These are phyloP conservation scores for Bombus huntii DNA, from an alignment of 1,140 invertebrate species.

Conservation along the genomic window DNA sequence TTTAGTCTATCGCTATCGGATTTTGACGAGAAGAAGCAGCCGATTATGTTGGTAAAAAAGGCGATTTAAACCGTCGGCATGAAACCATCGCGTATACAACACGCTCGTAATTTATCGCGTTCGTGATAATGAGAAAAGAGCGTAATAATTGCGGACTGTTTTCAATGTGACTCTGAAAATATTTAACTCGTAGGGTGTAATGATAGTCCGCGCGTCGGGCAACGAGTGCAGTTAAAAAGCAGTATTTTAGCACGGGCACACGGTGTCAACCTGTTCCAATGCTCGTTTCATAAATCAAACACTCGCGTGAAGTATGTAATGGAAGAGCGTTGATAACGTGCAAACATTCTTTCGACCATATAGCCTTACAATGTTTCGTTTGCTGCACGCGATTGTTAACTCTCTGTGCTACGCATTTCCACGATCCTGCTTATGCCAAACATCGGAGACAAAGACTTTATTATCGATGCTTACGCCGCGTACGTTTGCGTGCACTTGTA, in stretches of 20 bases:
- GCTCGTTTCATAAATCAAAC: constrained; percentile 59
- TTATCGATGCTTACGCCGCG: neutral
- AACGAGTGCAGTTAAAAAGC: constrained; percentile 8
- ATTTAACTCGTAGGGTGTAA: constrained; percentile 7
- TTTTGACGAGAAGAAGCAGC: too few relatives aligned
- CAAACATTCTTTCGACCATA: constrained; percentile 37
- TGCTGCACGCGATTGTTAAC: constrained; percentile 48
- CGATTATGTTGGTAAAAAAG: too few relatives aligned
- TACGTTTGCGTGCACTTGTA: neutral
- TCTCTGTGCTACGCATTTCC: constrained; percentile 2
- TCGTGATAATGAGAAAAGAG: neutral
- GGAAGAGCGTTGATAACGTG: constrained; percentile 52
- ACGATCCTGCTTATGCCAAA: neutral
- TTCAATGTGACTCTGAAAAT: constrained; percentile 4
- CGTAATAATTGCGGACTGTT: neutral
- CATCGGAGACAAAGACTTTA: neutral
- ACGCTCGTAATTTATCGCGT: constrained; percentile 13
- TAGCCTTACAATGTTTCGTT: constrained; percentile 43
- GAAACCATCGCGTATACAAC: neutral
- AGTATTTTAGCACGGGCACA: constrained; percentile 17
- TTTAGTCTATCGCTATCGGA: too few relatives aligned
- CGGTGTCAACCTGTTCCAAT: constrained; percentile 38
- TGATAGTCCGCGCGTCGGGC: neutral
- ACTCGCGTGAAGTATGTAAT: constrained; percentile 46
- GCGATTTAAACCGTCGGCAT: too few relatives aligned